A percentile compares a stretch with the other conserved stretches of the same genome.
phyloP scores from a whole-genome alignment of 2,888 invertebrate species.

The Cryptocephalus primarius region DNA sequence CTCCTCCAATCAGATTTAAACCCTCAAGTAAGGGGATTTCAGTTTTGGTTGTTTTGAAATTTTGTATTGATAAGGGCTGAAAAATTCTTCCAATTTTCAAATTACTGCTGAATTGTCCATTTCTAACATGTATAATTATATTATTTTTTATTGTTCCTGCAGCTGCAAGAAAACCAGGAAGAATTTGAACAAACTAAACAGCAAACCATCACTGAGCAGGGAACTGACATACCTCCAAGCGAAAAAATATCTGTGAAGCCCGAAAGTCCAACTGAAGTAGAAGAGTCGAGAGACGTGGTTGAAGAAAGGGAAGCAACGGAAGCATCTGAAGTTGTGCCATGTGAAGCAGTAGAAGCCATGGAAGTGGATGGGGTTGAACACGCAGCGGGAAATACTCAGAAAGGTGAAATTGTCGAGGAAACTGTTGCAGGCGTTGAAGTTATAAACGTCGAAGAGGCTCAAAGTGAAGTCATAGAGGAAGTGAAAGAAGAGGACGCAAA shows the following conservation, averaged over 20 bases:
- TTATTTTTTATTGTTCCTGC: no score
- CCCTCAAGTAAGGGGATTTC: slow-evolving; percentile 3
- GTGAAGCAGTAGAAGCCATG: slow-evolving; percentile 12
- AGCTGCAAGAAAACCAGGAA: no score
- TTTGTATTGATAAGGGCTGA: no score
- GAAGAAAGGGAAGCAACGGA: background rate
- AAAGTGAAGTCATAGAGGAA: no score
- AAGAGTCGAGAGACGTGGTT: background rate
- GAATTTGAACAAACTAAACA: no score
- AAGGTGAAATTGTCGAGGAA: background rate
- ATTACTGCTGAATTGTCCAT: no score
- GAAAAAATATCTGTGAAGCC: no score
- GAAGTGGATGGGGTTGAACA: slow-evolving; percentile 15
- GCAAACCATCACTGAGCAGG: no score
- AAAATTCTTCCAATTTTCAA: no score
- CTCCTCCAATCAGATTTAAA: slow-evolving; percentile 12
- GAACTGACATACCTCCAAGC: no score
- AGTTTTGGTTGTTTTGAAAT: background rate
- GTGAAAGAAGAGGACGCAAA: no score
- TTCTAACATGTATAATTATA: no score
- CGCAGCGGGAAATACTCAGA: background rate
- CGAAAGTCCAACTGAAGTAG: background rate
- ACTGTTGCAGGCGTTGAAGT: background rate
- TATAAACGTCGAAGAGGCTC: background rate
- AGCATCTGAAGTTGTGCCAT: background rate